These are phyloP conservation scores for Unio delphinus DNA, from an alignment of 2,888 invertebrate species.

Conservation along the genomic window DNA sequence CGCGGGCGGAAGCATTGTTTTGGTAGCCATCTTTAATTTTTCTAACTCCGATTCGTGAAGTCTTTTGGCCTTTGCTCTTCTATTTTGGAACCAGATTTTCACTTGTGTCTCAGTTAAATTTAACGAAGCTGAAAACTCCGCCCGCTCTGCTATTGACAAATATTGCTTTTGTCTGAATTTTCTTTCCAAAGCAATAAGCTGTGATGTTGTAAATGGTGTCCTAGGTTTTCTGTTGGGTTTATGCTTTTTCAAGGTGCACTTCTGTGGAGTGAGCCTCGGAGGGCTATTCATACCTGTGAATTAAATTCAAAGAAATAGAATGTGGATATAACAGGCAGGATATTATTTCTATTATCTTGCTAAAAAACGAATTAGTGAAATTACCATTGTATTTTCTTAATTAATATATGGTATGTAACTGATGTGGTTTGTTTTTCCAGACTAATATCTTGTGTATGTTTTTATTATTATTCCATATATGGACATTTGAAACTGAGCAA, in stretches of 20 bases:
- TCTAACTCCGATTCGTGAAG: slow-evolving; percentile 95
- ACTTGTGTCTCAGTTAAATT: slow-evolving; percentile 85
- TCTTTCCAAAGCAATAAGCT: slow-evolving; percentile 88
- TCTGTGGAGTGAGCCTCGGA: no score
- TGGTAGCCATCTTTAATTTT: slow-evolving; percentile 86
- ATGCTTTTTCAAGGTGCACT: slow-evolving; percentile 83
- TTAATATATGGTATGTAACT: no score
- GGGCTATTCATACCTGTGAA: no score
- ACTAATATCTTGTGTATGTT: no score
- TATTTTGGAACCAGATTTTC: slow-evolving; percentile 71
- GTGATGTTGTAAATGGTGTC: slow-evolving; percentile 95
- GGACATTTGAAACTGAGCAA: no score
- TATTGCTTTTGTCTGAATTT: slow-evolving; percentile 95
- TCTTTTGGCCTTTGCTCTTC: slow-evolving; percentile 77
- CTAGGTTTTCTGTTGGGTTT: slow-evolving; percentile 94
- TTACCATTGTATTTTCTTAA: no score
- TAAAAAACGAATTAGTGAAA: no score
- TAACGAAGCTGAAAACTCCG: slow-evolving; percentile 91
- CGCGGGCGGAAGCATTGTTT: slow-evolving; percentile 79
- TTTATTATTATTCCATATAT: no score
- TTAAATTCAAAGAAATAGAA: no score
- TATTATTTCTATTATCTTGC: no score
- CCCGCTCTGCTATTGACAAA: slow-evolving; percentile 91
- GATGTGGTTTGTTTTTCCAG: no score
- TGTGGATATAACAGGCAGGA: no score